Evolutionary conservation across 1,140 invertebrate genomes (phyloP), one percentile per base, ranked within the genome.

Genomic region (Platorchestia sp.): DNA sequence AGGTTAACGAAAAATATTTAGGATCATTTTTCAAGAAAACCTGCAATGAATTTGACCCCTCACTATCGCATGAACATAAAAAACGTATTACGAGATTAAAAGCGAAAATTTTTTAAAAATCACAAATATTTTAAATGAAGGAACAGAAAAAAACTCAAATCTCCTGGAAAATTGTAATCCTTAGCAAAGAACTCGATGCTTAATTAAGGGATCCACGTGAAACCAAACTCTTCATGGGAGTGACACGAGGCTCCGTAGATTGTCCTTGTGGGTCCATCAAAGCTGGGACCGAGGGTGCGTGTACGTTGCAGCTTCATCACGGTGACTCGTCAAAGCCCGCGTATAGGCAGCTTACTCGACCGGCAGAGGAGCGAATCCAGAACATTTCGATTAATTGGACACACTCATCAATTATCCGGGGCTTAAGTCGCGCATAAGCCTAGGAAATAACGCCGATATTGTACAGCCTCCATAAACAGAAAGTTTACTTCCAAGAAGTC

Each of bases 331-430:
- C 6, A 93, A 44, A 45, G 6, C 5, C 43, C 45, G 45, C 10
- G 45, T 93, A 93, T 93, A 93, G 91, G 91, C 91, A 93, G 91
- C 91, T 93, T 93, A 93, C 40, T 42, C 7, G 0, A n/a, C 45
- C 40, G n/a, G 43, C 40, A 1, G 36, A 40, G 36, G 45, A 19
- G 43, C 91, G 36, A 93, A 93, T 93, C 91, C 91, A 93, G 91
- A 93, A 45, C 91, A 93, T 47, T 93, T 93, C 91, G 91, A 93
- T 93, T 93, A 93, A 93, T 93, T 93, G 91, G 91, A 93, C 91
- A 93, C 91, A 93, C 43, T 47, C 14, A 93, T 93, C 91, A 93
- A 93, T 93, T 93, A 93, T 93, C 91, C 91, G 91, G 44, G 91
- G 91, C 91, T 93, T 93, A 93, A 40, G 91, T 45, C 10, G 91